Base-by-base conservation (phyloP, 1,140 invertebrate species). In the Tetragnatha versicolor region DNA sequence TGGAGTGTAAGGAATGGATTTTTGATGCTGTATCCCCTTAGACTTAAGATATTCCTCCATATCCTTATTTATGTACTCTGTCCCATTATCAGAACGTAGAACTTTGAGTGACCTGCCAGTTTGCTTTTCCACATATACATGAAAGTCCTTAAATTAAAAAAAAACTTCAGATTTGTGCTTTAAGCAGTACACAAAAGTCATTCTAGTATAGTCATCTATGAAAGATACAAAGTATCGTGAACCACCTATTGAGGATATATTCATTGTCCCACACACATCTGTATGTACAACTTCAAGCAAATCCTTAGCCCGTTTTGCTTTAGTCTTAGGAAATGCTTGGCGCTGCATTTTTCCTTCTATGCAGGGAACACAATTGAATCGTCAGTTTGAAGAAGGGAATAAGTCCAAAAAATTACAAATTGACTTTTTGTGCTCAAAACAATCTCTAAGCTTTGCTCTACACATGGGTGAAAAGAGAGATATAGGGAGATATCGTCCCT, bases 11-110 rank as follows among this genome's bases (percentile, higher is more conserved):
- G 86, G 84, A 49, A 87, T 83, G 9, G 85, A 87, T 51, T 83
- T 85, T 69, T 88, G 84, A 84, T 87, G 87, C 17, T 75, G 81
- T 88, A 88, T 88, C 5, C 88, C 87, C 31, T 65, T 33, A 7
- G 29, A 31, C 65, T 25, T 63, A 25, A 82, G 69, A 29, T 72
- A 81, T 17, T 63, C 22, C 9, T 37, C 17, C 25, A 82, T 68
- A 27, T 58, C 33, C 14, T 53, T 66, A 47, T 65, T 72, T 20
- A 69, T 20, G 45, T 79, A 81, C 63, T 81, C 81, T 20, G 72
- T 69, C n/a, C 72, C 81, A 65, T 81, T 81, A 55, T 81, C 81
- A 17, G 65, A 55, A 22, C 73, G 25, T 20, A 81, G 63, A 0
- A 60, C 37, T 55, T 79, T 49, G 4, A 81, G 47, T 55, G 35